Percentiles rank a stretch among this genome's conserved stretches.
Conservation (phyloP, 2,888 invertebrate genomes). For the Vanessa cardui region DNA sequence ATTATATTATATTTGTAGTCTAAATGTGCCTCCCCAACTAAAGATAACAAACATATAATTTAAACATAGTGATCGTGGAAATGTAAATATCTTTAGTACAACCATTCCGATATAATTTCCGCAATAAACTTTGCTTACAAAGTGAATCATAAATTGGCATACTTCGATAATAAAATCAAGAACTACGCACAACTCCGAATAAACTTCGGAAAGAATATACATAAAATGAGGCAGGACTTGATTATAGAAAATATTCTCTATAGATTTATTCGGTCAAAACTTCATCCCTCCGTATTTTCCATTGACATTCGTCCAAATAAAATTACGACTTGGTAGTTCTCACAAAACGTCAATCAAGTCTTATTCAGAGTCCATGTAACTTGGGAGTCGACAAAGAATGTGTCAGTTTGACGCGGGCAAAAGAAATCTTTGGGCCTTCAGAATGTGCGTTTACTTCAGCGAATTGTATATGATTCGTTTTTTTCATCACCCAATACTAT, state of each 20-base stretch:
- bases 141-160: conserved; percentile 24
- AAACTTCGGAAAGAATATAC: conserved; percentile 25
- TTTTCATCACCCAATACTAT: conserved; percentile 5
- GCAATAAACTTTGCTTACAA: conserved; percentile 6
- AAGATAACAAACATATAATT: conserved; percentile 3
- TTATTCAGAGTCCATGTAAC: conserved; percentile 39
- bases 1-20: not conserved
- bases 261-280: conserved; percentile 26
- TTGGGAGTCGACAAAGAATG: conserved; percentile 39
- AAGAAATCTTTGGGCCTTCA: conserved; percentile 34
- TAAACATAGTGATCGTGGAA: not conserved
- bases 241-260: conserved; percentile 24
- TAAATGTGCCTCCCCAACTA: not conserved
- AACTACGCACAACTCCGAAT: conserved; percentile 18
- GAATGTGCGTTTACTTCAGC: conserved; percentile 22
- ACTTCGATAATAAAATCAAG: conserved; percentile 30
- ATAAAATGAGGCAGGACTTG: conserved; percentile 24
- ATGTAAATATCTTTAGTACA: not conserved
- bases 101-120: not conserved
- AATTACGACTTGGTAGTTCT: conserved; percentile 37
- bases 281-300: conserved; percentile 30
- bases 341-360: conserved; percentile 43
- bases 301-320: conserved; percentile 39
- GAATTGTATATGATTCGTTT: conserved; percentile 25
- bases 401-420: conserved; percentile 47